Percentiles rank a stretch among this genome's conserved stretches.
These are phyloP conservation scores for Leptarthrus brevirostris DNA, from an alignment of 2,888 invertebrate genomes.

Conservation along the genomic window DNA sequence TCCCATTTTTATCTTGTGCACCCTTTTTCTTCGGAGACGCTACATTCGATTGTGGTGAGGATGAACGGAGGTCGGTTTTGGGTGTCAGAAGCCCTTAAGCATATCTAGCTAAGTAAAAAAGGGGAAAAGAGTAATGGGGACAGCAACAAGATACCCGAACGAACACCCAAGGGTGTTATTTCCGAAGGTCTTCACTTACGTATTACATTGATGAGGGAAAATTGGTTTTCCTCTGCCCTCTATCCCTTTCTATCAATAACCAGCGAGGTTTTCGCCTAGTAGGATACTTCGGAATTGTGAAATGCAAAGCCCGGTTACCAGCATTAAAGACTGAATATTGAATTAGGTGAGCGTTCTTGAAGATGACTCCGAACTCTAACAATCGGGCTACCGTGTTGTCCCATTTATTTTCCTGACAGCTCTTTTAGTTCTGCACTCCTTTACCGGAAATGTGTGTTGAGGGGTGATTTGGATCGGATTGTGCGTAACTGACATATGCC, in stretches of 20 bases:
- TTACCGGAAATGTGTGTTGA: neutral
- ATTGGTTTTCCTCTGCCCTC: constrained; percentile 36
- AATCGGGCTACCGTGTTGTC: neutral
- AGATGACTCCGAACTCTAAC: neutral
- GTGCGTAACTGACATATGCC: constrained; percentile 36
- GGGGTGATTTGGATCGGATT: constrained; percentile 28
- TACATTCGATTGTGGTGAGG: neutral
- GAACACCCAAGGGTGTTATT: constrained; percentile 46
- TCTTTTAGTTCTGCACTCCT: neutral
- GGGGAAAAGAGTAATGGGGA: constrained; percentile 19
- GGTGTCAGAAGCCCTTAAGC: neutral
- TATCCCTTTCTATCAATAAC: neutral
- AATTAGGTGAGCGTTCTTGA: constrained; percentile 8
- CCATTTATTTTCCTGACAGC: constrained; percentile 37
- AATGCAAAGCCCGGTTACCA: neutral
- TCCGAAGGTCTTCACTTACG: constrained; percentile 47
- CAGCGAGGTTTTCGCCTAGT: no score
- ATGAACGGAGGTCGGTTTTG: neutral
- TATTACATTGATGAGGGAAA: constrained; percentile 49
- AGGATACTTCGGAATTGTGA: neutral
- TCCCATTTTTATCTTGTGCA: constrained; percentile 41
- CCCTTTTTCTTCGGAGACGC: constrained; percentile 23
- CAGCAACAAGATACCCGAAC: constrained; percentile 17
- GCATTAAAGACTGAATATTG: constrained; percentile 18
- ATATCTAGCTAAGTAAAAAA: no score